Evolutionary conservation across 2,888 invertebrate genomes (phyloP).

Genomic region (Drosophila merina): DNA sequence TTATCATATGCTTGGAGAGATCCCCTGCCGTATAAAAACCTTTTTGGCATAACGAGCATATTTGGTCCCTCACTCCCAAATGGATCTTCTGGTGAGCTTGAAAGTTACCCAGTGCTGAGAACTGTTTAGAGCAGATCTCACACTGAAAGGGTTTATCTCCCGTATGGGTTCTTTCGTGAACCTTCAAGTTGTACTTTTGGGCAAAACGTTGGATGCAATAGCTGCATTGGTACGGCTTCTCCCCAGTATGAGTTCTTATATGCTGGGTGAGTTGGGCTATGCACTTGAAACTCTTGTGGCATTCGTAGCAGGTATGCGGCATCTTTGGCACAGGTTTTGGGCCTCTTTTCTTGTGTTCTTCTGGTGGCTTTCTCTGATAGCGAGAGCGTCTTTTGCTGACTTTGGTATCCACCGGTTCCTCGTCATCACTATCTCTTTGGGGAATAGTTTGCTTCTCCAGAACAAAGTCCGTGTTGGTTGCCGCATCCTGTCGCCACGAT

Average conservation of each 20-base stretch:
- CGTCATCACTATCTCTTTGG: constrained; percentile 63
- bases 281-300: constrained; percentile 87
- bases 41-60: constrained; percentile 86
- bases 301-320: constrained; percentile 86
- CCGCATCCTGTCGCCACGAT: constrained; percentile 84
- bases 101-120: constrained; percentile 87
- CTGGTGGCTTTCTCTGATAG: constrained; percentile 86
- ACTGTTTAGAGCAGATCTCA: constrained; percentile 87
- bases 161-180: constrained; percentile 86
- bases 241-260: constrained; percentile 87
- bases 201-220: constrained; percentile 86
- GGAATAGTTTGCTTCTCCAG: constrained; percentile 47
- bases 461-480: constrained; percentile 85
- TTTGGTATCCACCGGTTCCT: constrained; percentile 64
- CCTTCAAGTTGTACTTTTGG: constrained; percentile 87
- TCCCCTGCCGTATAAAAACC: constrained; percentile 87
- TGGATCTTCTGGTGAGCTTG: constrained; percentile 88
- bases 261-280: constrained; percentile 87
- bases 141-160: constrained; percentile 87
- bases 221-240: constrained; percentile 86
- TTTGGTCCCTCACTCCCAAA: constrained; percentile 86
- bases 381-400: constrained; percentile 81
- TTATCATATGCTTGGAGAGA: constrained; percentile 86
- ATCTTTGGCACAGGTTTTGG: constrained; percentile 87
- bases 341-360: constrained; percentile 86